Evolutionary conservation across 2,113 vertebrate species (phyloP), one percentile per base, ranked within the genome.

Genomic region (Corythaeola cristata): DNA sequence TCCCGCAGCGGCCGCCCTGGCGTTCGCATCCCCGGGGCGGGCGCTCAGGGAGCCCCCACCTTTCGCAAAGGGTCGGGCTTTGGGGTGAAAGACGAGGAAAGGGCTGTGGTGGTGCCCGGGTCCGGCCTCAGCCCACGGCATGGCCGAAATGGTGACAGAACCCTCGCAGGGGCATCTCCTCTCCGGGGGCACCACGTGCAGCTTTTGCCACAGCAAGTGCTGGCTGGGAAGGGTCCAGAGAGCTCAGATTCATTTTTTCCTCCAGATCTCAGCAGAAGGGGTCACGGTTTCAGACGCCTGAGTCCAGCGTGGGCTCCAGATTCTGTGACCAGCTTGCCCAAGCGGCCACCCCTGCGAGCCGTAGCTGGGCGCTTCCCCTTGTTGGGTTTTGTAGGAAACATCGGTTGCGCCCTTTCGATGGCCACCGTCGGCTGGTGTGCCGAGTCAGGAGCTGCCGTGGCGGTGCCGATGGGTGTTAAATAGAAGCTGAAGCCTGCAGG

Each of bases 311-410:
- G n/a, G 60, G 33, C 21, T 59, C 32, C 2, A 5, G 52, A 16
- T 7, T 28, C 1, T 4, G 11, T 32, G 30, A 12, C 37, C 14
- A 28, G 11, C 15, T n/a, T 77, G 30, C 28, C 11, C 9, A 53
- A 26, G 10, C 5, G 20, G 4, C 2, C 3, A 10, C 19, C 71
- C 21, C 50, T 7, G 21, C 11, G 9, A 21, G 22, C 20, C 24
- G 5, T 4, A n/a, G 5, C 8, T 35, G 8, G 10, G 15, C 0
- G 1, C 47, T 62, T 53, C 0, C 0, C 1, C 3, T 2, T 32
- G 14, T 12, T 11, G 4, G 19, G 6, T 10, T 13, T 32, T 35
- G 6, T 6, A 30, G 92, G 41, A 75, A 67, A 45, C 3, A 1
- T 5, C 3, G 1, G 12, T 32, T 3, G 5, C 15, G 12, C 13